Conservation (phyloP, 2,888 invertebrate genomes). For the Apotomis turbidana region DNA sequence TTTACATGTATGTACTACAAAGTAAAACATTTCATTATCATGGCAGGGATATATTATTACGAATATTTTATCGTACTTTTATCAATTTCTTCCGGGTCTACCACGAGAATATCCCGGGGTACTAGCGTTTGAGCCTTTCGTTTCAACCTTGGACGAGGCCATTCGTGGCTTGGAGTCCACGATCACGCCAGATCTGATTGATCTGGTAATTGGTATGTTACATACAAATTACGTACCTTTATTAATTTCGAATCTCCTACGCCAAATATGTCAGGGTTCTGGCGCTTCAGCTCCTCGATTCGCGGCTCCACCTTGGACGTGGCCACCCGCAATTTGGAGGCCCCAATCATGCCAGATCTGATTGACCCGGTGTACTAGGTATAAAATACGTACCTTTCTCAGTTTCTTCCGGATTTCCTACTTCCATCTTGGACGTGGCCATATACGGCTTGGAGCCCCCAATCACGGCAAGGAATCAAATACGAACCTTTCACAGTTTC, state of each 20-base stretch:
- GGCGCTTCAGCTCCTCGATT: no score
- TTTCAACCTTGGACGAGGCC: constrained; percentile 89
- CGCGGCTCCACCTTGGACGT: constrained; percentile 68
- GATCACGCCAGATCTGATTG: no score
- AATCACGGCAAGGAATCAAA: no score
- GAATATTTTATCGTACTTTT: constrained; percentile 80
- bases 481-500: no score
- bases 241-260: no score
- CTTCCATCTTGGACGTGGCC: constrained; percentile 88
- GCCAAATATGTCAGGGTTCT: constrained; percentile 53
- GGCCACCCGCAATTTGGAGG: constrained; percentile 96
- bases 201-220: background rate
- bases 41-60: no score
- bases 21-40: no score
- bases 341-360: constrained; percentile 96
- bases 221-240: no score
- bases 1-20: no score
- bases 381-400: constrained; percentile 86
- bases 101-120: constrained; percentile 98
- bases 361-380: constrained; percentile 96
- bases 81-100: constrained; percentile 96
- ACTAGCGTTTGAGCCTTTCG: constrained; percentile 93
- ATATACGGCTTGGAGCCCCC: no score
- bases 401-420: constrained; percentile 97
- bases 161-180: no score